Evolutionary conservation across 2,113 vertebrate genomes (phyloP), one percentile per base, ranked within the genome.

Genomic region (Psettodes erumei): DNA sequence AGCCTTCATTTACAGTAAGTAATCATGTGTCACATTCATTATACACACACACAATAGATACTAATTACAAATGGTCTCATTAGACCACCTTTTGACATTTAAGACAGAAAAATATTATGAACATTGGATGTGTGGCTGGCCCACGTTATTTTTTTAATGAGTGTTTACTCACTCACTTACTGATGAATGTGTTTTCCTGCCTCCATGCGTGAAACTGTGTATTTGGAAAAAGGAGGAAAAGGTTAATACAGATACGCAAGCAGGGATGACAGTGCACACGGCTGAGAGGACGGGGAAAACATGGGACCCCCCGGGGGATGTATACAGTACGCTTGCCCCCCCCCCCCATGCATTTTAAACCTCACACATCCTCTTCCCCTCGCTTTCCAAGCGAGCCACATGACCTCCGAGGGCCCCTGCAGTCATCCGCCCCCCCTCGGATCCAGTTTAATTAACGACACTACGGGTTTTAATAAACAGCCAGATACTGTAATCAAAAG

Each of bases 391-490:
- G 82, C 72, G 82, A 83, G 68, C 63, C 73, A 59, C 21, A 55
- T 90, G 93, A 93, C 92, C 92, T 91, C 88, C 42, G 74, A 83
- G 84, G 65, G 83, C 90, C 86, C 88, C 82, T 23, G 19, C 69
- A 88, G 85, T 90, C 91, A 85, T 88, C 86, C 87, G 75, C 87
- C 86, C 90, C 91, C 71, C 72, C 67, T 89, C 75, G 71, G 77
- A 91, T 37, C 71, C 81, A 62, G 74, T 71, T 89, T 95, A 93
- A 95, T 94, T 93, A 94, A 90, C 71, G 71, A 88, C 90, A 86
- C 67, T 68, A 11, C 56, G 83, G 84, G 75, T 81, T 55, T 88
- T 61, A 83, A 86, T 91, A 90, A 91, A 92, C 85, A 84, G 86
- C 86, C 33, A 73, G 87, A 87, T 86, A 82, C 78, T 81, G 76